Conservation (phyloP, 2,797 vertebrate genomes). For the Limnodromus scolopaceus region DNA sequence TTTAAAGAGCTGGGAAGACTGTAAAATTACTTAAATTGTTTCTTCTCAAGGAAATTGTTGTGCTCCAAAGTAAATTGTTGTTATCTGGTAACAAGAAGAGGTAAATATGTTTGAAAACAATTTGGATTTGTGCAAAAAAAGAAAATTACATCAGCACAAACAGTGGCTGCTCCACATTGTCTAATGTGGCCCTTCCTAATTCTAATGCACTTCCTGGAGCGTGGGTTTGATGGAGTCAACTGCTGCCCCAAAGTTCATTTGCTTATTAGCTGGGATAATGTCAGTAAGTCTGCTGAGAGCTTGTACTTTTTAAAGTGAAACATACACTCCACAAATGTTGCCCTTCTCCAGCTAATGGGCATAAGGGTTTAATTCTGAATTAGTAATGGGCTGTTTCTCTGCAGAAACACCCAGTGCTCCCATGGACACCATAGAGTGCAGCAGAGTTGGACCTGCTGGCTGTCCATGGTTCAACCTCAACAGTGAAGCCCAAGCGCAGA, state of each 20-base stretch:
- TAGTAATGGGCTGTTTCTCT: not conserved
- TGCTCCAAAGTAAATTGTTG: not conserved
- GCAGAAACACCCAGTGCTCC: not conserved
- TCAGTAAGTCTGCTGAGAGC: not conserved
- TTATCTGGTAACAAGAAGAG: not conserved
- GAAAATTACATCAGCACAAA: not conserved
- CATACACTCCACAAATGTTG: not conserved
- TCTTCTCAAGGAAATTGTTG: not conserved
- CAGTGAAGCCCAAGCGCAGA: not conserved
- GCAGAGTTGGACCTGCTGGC: not conserved
- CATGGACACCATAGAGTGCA: not conserved
- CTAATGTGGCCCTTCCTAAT: not conserved
- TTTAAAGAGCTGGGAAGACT: not conserved
- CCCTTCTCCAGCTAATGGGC: not conserved
- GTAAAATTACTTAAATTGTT: not conserved
- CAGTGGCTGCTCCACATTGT: not conserved
- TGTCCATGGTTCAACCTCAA: not conserved
- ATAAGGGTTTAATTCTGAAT: not conserved
- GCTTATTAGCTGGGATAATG: not conserved
- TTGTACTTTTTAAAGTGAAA: not conserved
- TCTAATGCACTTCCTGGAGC: not conserved
- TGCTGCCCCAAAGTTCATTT: not conserved
- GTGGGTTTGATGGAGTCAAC: not conserved
- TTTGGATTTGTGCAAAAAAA: not conserved
- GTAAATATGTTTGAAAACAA: not conserved